Percentiles rank a stretch among this genome's conserved stretches.
Conservation (phyloP, 2,888 invertebrate species). For the Cephus pulcher region DNA sequence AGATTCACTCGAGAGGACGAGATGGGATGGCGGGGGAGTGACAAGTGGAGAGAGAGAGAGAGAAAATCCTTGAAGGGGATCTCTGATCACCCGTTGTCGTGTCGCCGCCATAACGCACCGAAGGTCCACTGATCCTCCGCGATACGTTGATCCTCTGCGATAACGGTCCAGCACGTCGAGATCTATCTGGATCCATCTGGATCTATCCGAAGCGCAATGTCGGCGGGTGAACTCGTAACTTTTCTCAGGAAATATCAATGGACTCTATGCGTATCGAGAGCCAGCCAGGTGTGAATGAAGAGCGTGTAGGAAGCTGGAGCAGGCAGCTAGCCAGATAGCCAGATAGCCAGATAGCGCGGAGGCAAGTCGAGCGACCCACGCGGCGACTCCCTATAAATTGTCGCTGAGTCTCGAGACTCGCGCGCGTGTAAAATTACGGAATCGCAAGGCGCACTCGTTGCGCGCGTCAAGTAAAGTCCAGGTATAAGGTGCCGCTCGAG, state of each 20-base stretch:
- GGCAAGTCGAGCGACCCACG: constrained; percentile 41
- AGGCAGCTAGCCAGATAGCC: constrained; percentile 2
- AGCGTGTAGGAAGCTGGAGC: constrained; percentile 8
- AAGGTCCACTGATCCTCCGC: neutral
- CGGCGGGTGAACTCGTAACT: neutral
- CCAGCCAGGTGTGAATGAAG: constrained; percentile 11
- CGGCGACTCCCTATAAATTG: constrained; percentile 49
- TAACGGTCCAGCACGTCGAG: neutral
- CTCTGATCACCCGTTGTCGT: neutral
- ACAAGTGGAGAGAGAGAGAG: neutral
- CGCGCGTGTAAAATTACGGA: neutral
- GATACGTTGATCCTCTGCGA: neutral
- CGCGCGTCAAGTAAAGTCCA: neutral
- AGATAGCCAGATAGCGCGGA: constrained; percentile 4
- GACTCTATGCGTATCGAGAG: constrained; percentile 8
- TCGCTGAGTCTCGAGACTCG: constrained; percentile 26
- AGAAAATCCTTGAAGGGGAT: neutral
- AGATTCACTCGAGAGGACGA: neutral
- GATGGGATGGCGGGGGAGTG: neutral
- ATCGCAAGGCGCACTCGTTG: neutral
- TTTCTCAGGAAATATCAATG: constrained; percentile 19
- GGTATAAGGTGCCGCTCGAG: neutral
- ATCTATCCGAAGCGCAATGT: neutral
- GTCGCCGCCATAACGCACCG: neutral
- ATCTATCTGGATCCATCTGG: neutral